phyloP scores from a whole-genome alignment of 2,888 invertebrate species.

The Ophraella communa region DNA sequence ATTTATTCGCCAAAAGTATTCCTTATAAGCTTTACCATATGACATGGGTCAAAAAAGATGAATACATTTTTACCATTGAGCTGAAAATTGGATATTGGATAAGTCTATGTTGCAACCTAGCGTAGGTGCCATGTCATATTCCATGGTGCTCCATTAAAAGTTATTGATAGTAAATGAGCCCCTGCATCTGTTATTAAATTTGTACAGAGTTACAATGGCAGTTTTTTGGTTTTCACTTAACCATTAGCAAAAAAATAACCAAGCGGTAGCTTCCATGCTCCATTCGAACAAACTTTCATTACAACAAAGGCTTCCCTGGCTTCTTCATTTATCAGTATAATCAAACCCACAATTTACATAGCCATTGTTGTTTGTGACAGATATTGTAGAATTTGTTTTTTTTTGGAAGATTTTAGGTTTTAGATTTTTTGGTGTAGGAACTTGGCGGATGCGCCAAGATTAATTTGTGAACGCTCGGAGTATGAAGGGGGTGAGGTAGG shows the following conservation, averaged over 20 bases:
- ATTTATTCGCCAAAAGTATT: slow-evolving; percentile 20
- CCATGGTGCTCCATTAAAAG: slow-evolving; percentile 46
- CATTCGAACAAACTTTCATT: slow-evolving; percentile 42
- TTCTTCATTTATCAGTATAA: slow-evolving; percentile 37
- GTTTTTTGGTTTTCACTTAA: slow-evolving; percentile 41
- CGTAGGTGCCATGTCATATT: slow-evolving; percentile 30
- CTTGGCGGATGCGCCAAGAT: no score
- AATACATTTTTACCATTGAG: slow-evolving; percentile 13
- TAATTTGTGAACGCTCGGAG: no score
- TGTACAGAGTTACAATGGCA: slow-evolving; percentile 38
- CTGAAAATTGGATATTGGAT: neutral
- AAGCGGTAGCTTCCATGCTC: slow-evolving; percentile 45
- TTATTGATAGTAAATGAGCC: slow-evolving; percentile 25
- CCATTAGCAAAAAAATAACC: slow-evolving; percentile 46
- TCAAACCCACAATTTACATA: slow-evolving; percentile 46
- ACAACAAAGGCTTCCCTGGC: slow-evolving; percentile 46
- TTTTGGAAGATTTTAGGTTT: no score
- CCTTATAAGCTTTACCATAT: slow-evolving; percentile 24
- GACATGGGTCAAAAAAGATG: slow-evolving; percentile 17
- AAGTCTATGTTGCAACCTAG: neutral
- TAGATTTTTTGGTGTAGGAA: no score
- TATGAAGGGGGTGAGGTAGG: no score
- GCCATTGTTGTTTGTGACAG: no score
- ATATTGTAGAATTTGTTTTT: no score
- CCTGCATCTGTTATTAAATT: slow-evolving; percentile 38